Evolutionary conservation across 2,113 vertebrate species (phyloP), one percentile per base, ranked within the genome.

Genomic region (Centropristis striata): DNA sequence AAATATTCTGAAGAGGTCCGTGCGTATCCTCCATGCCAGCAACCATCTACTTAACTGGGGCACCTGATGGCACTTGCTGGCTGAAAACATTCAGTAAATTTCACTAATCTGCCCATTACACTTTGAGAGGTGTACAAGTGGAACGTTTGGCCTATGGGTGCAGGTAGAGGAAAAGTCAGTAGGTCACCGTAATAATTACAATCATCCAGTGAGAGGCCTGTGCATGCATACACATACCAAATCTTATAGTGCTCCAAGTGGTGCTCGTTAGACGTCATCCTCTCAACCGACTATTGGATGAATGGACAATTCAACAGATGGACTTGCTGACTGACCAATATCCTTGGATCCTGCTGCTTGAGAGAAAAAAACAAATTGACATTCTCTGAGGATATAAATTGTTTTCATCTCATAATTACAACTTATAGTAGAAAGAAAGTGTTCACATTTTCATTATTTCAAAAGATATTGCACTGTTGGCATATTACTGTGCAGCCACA

Each of bases 61-160:
- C 61, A 68, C 61, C 54, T 42, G 27, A 53, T 41, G 49, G 42
- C 61, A 64, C 36, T 76, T 7, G 7, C 28, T 20, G 53, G 27
- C 59, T 57, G 51, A 25, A 69, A 61, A 49, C 16, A 25, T 39
- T n/a, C 27, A 57, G 39, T 37, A 72, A 61, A 78, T 63, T 20
- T 71, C 4, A 54, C 51, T 51, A 55, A 54, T 55, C 53, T 60
- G 44, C 13, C 18, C 8, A 28, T 69, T 46, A 36, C 47, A 49
- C 71, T 75, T 32, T 50, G 39, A 88, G 36, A 76, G 37, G 20
- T 42, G 55, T 25, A 50, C 70, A 67, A 68, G 47, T 53, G 23
- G 71, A 81, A 44, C 25, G 2, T 68, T 69, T 69, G 27, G 39
- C 39, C 46, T 14, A 3, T 53, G 53, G 47, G 14, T 44, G 39